Evolutionary conservation across 2,888 invertebrate genomes (phyloP).

Genomic region (Lithodes maja): DNA sequence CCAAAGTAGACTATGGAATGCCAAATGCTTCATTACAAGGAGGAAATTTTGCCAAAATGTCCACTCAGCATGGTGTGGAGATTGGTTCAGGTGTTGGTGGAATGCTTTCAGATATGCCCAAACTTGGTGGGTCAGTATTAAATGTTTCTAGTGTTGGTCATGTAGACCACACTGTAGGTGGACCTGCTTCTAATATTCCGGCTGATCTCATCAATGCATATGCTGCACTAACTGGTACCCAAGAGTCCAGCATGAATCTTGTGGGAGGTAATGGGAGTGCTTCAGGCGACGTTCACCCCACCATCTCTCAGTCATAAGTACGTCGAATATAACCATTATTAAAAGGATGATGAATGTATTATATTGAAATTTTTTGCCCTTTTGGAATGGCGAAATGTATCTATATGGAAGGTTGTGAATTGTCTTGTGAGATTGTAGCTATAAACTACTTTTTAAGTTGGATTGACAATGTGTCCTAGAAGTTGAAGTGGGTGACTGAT

Average conservation of each 20-base stretch:
- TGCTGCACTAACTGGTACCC: slow-evolving; percentile 9
- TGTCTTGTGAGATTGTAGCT: too few relatives aligned
- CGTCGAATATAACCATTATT: too few relatives aligned
- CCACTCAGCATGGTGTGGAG: slow-evolving; percentile 26
- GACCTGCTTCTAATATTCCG: slow-evolving; percentile 11
- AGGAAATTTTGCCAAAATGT: neutral
- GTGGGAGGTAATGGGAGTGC: neutral
- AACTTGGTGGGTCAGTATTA: slow-evolving; percentile 9
- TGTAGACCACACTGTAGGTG: neutral
- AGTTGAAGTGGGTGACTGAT: slow-evolving; percentile 3
- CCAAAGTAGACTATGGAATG: neutral
- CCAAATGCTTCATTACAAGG: neutral
- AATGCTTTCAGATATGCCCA: slow-evolving; percentile 32
- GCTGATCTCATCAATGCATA: slow-evolving; percentile 36
- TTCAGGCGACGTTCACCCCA: neutral
- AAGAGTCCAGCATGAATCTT: neutral
- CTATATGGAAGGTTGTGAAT: too few relatives aligned
- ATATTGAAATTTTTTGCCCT: too few relatives aligned
- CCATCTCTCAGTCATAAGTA: slow-evolving; percentile 9
- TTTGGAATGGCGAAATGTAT: too few relatives aligned
- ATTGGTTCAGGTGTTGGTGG: slow-evolving; percentile 14
- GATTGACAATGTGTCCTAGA: too few relatives aligned
- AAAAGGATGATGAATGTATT: too few relatives aligned
- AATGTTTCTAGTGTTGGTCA: neutral
- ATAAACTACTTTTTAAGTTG: too few relatives aligned